Conservation (phyloP, 2,888 invertebrate genomes). For the Cryptophagus acutangulus region DNA sequence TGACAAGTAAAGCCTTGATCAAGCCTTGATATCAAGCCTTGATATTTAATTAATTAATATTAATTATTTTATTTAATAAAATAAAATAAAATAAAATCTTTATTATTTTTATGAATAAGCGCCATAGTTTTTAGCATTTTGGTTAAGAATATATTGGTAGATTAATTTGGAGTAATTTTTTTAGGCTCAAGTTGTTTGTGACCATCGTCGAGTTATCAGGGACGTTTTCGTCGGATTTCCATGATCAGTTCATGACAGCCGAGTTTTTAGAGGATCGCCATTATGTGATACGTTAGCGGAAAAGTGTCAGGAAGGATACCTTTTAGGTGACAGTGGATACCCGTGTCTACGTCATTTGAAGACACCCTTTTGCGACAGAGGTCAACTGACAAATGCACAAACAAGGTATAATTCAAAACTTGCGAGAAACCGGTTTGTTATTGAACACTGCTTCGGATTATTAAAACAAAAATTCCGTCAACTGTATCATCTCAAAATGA, state of each 20-base stretch:
- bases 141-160: too few species aligned
- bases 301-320: slow-evolving; percentile 8
- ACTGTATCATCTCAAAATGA: slow-evolving; percentile 14
- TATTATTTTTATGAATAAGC: too few species aligned
- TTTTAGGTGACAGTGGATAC: slow-evolving; percentile 9
- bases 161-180: too few species aligned
- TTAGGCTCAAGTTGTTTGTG: neutral
- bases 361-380: neutral
- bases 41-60: too few species aligned
- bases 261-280: slow-evolving; percentile 6
- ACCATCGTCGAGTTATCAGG: slow-evolving; percentile 4
- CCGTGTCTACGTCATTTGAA: slow-evolving; percentile 8
- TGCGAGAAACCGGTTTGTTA: slow-evolving; percentile 9
- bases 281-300: slow-evolving; percentile 3
- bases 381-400: neutral
- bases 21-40: too few species aligned
- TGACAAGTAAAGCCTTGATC: too few species aligned
- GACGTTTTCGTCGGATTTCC: slow-evolving; percentile 16
- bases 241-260: slow-evolving; percentile 22
- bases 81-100: too few species aligned
- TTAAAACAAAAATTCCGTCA: slow-evolving; percentile 16
- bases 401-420: slow-evolving; percentile 4
- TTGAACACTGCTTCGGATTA: slow-evolving; percentile 15
- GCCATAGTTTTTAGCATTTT: too few species aligned
- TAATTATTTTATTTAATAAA: too few species aligned